Base-by-base conservation (phyloP, 2,888 invertebrate species). In the Pristionchus maxplancki region DNA sequence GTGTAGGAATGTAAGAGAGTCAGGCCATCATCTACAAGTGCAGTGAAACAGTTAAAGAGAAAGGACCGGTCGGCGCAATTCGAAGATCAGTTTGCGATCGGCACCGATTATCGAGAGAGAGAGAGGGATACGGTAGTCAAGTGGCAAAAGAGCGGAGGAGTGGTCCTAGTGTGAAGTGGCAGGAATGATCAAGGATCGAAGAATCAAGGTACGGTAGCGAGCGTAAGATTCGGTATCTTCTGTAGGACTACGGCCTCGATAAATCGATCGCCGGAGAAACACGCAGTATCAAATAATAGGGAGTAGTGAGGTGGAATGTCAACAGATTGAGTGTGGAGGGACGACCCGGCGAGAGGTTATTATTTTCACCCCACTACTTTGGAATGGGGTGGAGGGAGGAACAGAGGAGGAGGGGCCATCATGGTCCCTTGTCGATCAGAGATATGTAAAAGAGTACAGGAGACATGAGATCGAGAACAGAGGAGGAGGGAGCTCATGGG, bases 321-420 rank as follows among this genome's bases (percentile, higher is more conserved):
- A 78, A 78, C 78, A 78, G 78, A 78, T 78, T 78, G 78, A 20
- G 78, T 17, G 37, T 6, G 28, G 64, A 64, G 64, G 6, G 40
- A 67, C 28, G 17, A 5, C 40, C 17, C 11, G 11, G 67, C 9
- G 37, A 71, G 71, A 37, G 71, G 78, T 78, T 78, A 78, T 78
- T 78, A 78, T 78, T 78, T 78, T 78, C 78, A 78, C 64, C 15
- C 64, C 64, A 67, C 71, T 78, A 28, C 81, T 50, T 50, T 48
- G 81, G 31, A 48, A 50, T 37, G 48, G 48, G 58, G 37, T 0
- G 53, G 44, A 37, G 9, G 31, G 44, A 24, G 31, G 58, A n/a
- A 31, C 24, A 83, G 34, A 37, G 83, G 58, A 13, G 62, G 62
- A 62, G 62, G 31, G 58, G 37, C 13, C 24, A 40, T 34, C 34